Conservation (phyloP, 2,888 invertebrate genomes). For the Phyto melanocephala region DNA sequence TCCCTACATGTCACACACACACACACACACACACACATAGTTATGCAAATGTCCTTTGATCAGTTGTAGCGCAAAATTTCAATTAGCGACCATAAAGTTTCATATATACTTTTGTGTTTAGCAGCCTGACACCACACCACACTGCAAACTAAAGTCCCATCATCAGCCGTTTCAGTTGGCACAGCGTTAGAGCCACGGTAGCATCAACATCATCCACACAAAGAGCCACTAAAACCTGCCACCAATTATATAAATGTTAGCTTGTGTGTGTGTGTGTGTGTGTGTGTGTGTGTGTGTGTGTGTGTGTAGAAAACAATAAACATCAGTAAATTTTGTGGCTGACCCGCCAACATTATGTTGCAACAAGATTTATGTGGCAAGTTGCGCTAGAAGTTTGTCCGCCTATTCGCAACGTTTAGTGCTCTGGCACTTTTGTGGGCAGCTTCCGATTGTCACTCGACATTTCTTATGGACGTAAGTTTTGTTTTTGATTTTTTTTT, state of each 20-base stretch:
- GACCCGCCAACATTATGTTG: conserved; percentile 78
- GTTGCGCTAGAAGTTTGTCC: conserved; percentile 64
- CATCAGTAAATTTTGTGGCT: conserved; percentile 64
- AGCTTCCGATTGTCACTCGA: conserved; percentile 66
- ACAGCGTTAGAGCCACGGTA: no score
- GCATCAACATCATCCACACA: conserved; percentile 24
- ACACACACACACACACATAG: conserved; percentile 22
- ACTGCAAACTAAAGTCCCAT: conserved; percentile 1
- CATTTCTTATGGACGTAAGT: conserved; percentile 64
- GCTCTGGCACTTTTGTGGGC: conserved; percentile 63
- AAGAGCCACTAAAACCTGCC: conserved; percentile 35
- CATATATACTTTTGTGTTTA: conserved; percentile 16
- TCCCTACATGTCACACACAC: conserved; percentile 7
- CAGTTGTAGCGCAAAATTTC: conserved; percentile 63
- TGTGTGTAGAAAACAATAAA: conserved; percentile 54
- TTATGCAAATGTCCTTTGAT: conserved; percentile 63
- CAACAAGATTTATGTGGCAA: conserved; percentile 74
- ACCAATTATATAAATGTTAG: neutral
- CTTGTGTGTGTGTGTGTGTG: neutral
- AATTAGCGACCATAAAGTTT: conserved; percentile 53
- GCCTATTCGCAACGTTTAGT: conserved; percentile 60
- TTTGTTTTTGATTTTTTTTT: neutral
- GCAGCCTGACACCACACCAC: conserved; percentile 50
- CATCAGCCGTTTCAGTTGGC: no score
- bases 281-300: neutral